These are phyloP conservation scores for Trypoxylus dichotomus DNA, from an alignment of 1,140 invertebrate species.

Conservation along the genomic window DNA sequence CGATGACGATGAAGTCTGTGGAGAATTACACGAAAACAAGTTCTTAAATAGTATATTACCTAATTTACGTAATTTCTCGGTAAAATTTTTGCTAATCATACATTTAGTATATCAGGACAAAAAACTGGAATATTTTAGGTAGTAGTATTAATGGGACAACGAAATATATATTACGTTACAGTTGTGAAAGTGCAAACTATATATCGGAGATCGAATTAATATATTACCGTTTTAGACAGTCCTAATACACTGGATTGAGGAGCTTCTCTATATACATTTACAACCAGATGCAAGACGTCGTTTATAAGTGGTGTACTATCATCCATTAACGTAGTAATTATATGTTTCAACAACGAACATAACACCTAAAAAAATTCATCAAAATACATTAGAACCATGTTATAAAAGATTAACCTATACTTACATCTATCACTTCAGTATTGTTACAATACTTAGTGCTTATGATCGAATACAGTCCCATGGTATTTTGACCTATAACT, in stretches of 20 bases:
- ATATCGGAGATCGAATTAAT: too few species aligned
- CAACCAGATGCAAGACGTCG: slow-evolving; percentile 69
- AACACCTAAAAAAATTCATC: slow-evolving; percentile 60
- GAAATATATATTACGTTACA: too few species aligned
- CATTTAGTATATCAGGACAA: too few species aligned
- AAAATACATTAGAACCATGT: slow-evolving; percentile 27
- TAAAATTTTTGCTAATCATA: too few species aligned
- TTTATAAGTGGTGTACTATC: slow-evolving; percentile 65
- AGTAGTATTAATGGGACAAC: too few species aligned
- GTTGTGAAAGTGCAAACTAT: too few species aligned
- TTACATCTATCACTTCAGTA: slow-evolving; percentile 62
- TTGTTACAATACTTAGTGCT: slow-evolving; percentile 61
- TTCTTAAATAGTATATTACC: too few species aligned
- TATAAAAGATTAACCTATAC: slow-evolving; percentile 24
- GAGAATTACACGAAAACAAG: too few species aligned
- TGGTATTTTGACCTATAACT: slow-evolving; percentile 62
- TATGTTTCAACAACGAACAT: slow-evolving; percentile 70
- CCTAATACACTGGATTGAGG: slow-evolving; percentile 67
- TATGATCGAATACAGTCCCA: slow-evolving; percentile 61
- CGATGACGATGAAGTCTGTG: too few species aligned
- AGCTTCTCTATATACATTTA: slow-evolving; percentile 67
- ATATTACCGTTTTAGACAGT: slow-evolving; percentile 68
- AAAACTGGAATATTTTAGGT: too few species aligned
- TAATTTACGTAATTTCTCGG: too few species aligned
- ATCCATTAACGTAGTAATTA: slow-evolving; percentile 66